These are phyloP conservation scores for Loripinus fragilis DNA, from an alignment of 2,888 invertebrate species.

Conservation along the genomic window DNA sequence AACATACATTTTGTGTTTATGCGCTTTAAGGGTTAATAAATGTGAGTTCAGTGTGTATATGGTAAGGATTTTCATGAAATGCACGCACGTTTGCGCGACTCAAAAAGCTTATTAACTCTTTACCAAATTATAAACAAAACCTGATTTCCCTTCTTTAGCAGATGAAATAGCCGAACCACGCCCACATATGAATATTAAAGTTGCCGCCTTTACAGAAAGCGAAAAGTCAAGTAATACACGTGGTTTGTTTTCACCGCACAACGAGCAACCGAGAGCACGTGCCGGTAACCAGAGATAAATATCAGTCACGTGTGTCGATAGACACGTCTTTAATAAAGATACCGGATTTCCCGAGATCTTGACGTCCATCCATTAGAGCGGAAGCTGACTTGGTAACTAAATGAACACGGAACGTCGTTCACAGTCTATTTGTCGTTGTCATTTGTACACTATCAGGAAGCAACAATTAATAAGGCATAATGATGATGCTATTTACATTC, in stretches of 20 bases:
- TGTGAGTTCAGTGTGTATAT: too few relatives aligned
- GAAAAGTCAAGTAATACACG: too few relatives aligned
- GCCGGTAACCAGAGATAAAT: neutral
- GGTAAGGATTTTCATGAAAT: too few relatives aligned
- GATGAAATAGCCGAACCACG: too few relatives aligned
- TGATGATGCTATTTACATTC: slow-evolving; percentile 3
- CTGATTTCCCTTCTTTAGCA: too few relatives aligned
- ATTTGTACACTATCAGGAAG: neutral
- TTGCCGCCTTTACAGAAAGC: too few relatives aligned
- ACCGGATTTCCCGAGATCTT: neutral
- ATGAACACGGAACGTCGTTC: slow-evolving; percentile 2
- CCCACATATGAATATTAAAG: too few relatives aligned
- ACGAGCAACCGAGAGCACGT: neutral
- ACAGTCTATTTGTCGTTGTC: neutral
- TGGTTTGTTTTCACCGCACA: neutral
- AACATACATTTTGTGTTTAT: too few relatives aligned
- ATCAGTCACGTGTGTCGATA: neutral
- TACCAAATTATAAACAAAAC: too few relatives aligned
- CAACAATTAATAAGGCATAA: neutral
- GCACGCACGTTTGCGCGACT: too few relatives aligned
- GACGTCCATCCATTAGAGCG: neutral
- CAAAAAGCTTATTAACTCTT: too few relatives aligned
- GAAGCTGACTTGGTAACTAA: neutral
- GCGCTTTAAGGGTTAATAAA: too few relatives aligned
- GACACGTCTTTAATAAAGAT: neutral